Evolutionary conservation across 1,140 invertebrate species (phyloP), one percentile per base, ranked within the genome.

Genomic region (Mesaphorura yosii): DNA sequence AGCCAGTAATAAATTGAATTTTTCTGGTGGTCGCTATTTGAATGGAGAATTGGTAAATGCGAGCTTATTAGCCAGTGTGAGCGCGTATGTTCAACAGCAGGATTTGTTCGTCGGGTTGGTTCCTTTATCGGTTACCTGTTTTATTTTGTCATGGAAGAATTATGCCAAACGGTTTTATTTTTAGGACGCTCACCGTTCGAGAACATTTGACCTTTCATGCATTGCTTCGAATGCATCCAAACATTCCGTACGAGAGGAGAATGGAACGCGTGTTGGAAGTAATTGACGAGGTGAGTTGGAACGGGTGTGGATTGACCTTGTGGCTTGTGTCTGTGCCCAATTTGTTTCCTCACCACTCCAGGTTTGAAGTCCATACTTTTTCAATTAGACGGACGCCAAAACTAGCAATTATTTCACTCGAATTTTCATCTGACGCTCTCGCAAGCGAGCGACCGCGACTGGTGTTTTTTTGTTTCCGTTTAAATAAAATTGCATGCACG

Each of bases 51-150:
- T 77, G 23, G 76, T 84, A 1, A 70, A 76, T 10, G 60, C 62
- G 26, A 79, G 78, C 42, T 74, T 78, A 2, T 70, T 94, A 48
- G 78, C 82, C 15, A 80, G 82, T 4, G 73, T 87, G 14, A 89
- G 86, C 53, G 93, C 89, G 0, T 97, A 97, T 64, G 90, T 97
- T 0, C 91, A 96, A 68, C 93, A 98, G 69, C 83, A 90, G 48
- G 73, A 76, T 51, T 27, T 47, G 5, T 42, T 12, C 17, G 34
- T 14, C 34, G n/a, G n/a, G n/a, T n/a, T n/a, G n/a, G n/a, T n/a
- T n/a, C n/a, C n/a, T n/a, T n/a, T n/a, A n/a, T n/a, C n/a, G n/a
- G n/a, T n/a, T n/a, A n/a, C n/a, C n/a, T n/a, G n/a, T n/a, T n/a
- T n/a, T n/a, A n/a, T n/a, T n/a, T n/a, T n/a, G n/a, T n/a, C n/a